Conservation (phyloP, 2,797 vertebrate genomes). For the Chelonia mydas region DNA sequence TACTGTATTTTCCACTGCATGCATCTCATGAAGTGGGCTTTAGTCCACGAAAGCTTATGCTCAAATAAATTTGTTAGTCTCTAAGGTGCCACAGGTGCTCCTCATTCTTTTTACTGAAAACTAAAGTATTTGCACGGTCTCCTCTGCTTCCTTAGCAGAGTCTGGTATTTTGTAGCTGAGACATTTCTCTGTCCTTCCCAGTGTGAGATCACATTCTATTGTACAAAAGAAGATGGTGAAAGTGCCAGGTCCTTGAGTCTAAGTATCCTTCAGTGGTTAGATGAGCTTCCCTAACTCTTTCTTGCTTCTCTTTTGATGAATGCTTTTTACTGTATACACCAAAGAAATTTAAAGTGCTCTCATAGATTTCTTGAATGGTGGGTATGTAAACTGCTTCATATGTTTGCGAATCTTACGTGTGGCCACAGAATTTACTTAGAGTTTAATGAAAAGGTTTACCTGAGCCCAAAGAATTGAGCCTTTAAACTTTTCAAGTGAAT, state of each 20-base stretch:
- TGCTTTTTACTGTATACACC: background rate
- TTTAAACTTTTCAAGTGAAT: background rate
- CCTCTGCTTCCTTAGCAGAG: background rate
- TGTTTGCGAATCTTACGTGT: background rate
- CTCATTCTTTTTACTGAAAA: background rate
- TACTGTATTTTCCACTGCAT: too few relatives aligned
- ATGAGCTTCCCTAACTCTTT: background rate
- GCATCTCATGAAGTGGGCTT: too few relatives aligned
- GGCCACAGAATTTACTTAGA: background rate
- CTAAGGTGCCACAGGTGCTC: too few relatives aligned
- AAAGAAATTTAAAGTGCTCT: background rate
- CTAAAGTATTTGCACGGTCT: background rate
- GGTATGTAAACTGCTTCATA: background rate
- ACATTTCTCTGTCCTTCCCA: background rate
- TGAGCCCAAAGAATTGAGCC: background rate
- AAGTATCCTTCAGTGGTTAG: rapidly evolving
- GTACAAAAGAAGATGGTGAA: background rate
- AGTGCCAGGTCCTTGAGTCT: background rate
- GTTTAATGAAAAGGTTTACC: rapidly evolving
- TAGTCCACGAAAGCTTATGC: too few relatives aligned
- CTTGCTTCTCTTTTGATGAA: background rate
- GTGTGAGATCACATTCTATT: rapidly evolving
- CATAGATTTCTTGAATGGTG: background rate
- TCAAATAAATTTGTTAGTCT: too few relatives aligned
- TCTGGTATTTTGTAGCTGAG: rapidly evolving